These are phyloP conservation scores for Bovichtus variegatus DNA, from an alignment of 2,797 vertebrate genomes.

Conservation along the genomic window DNA sequence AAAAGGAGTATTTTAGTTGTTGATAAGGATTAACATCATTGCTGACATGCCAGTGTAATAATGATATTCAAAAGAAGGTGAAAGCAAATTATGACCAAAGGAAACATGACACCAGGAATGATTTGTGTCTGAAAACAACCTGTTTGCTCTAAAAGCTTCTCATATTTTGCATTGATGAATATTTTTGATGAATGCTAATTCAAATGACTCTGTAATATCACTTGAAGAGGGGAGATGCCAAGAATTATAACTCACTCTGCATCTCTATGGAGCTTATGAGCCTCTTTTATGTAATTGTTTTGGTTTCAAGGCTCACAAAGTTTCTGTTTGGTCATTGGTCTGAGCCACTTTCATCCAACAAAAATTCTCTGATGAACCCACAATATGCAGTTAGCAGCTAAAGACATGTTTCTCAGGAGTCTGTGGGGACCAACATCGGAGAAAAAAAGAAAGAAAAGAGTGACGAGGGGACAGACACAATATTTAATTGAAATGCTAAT, in stretches of 20 bases:
- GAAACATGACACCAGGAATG: background rate
- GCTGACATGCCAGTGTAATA: background rate
- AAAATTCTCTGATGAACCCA: constrained; percentile 2
- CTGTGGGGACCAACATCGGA: background rate
- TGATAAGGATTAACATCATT: background rate
- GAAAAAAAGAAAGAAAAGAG: background rate
- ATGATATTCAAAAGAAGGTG: background rate
- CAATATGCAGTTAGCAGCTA: background rate
- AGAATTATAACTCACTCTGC: background rate
- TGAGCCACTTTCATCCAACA: background rate
- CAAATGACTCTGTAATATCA: background rate
- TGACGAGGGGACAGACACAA: background rate
- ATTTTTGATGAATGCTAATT: background rate
- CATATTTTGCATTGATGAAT: background rate
- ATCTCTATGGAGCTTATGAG: background rate
- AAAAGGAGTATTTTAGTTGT: background rate
- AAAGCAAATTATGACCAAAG: background rate
- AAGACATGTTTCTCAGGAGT: background rate
- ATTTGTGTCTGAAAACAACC: background rate
- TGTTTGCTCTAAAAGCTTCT: background rate
- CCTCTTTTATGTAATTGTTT: background rate
- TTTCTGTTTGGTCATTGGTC: no score
- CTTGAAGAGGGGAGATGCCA: background rate
- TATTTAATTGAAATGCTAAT: background rate
- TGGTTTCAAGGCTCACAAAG: no score